Conservation (phyloP, 1,140 invertebrate species). For the Philaenus spumarius region DNA sequence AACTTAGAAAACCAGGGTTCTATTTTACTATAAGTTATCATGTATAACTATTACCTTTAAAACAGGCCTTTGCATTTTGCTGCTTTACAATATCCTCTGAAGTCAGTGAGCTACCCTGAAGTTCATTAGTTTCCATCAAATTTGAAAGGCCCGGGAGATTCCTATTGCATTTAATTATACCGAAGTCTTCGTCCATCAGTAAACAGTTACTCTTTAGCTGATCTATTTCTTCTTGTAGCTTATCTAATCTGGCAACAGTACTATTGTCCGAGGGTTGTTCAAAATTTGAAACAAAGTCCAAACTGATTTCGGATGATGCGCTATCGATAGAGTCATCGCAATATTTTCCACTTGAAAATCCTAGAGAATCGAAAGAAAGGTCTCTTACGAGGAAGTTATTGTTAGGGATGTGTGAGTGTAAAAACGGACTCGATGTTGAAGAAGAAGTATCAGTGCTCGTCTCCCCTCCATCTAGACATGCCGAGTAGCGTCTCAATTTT, state of each 20-base stretch:
- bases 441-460: slow-evolving; percentile 1
- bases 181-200: slow-evolving; percentile 34
- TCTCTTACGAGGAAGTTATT: slow-evolving; percentile 3
- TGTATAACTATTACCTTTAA: slow-evolving; percentile 21
- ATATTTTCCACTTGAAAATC: slow-evolving; percentile 1
- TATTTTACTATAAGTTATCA: too few relatives aligned
- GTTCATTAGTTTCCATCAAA: slow-evolving; percentile 20
- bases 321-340: slow-evolving; percentile 31
- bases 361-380: slow-evolving; percentile 18
- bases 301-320: slow-evolving; percentile 32
- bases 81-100: slow-evolving; percentile 16
- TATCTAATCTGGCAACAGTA: slow-evolving; percentile 26
- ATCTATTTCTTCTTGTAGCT: slow-evolving; percentile 33
- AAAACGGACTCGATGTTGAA: slow-evolving; percentile 8
- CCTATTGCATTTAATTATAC: slow-evolving; percentile 31
- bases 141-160: slow-evolving; percentile 31
- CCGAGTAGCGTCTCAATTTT: too few relatives aligned
- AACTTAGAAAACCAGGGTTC: too few relatives aligned
- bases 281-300: slow-evolving; percentile 25
- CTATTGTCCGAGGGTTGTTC: slow-evolving; percentile 17
- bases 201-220: slow-evolving; percentile 33
- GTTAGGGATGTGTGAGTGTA: background rate
- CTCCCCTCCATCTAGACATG: background rate
- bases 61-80: slow-evolving; percentile 28
- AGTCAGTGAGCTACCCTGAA: background rate